Evolutionary conservation across 53 echinoderm and acorn worm species (phyloP).

Genomic region (Hippasteria phrygiana): DNA sequence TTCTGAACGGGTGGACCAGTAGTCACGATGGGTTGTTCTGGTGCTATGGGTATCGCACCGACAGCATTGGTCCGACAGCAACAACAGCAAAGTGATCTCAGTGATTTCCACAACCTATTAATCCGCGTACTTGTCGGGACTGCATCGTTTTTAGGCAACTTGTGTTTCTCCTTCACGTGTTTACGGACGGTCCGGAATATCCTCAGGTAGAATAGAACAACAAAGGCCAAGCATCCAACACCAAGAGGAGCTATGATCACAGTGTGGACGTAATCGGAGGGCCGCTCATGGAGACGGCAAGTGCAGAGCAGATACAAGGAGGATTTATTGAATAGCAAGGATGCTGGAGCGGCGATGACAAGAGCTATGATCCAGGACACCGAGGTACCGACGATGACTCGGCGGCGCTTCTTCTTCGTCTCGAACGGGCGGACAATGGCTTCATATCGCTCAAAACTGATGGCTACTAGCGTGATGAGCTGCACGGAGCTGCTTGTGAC

Average conservation of each 20-base stretch:
- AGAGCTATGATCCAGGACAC: conserved; percentile 72
- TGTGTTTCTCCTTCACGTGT: conserved; percentile 78
- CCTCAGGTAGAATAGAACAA: conserved; percentile 76
- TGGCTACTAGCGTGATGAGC: conserved; percentile 78
- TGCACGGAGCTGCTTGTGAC: conserved; percentile 79
- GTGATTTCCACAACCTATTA: neutral
- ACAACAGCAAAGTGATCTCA: neutral
- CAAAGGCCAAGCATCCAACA: conserved; percentile 60
- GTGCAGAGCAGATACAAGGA: conserved; percentile 77
- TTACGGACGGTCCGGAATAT: conserved; percentile 81
- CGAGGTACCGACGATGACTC: conserved; percentile 71
- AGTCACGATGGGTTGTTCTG: neutral
- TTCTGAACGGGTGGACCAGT: neutral
- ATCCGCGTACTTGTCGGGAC: neutral
- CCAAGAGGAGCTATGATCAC: conserved; percentile 77
- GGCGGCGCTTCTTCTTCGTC: conserved; percentile 74
- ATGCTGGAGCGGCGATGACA: conserved; percentile 54
- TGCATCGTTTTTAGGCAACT: neutral
- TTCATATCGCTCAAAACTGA: conserved; percentile 84
- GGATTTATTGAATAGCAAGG: conserved; percentile 46
- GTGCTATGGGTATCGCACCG: neutral
- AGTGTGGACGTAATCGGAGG: conserved; percentile 63
- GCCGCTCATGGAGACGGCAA: conserved; percentile 37
- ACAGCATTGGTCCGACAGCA: neutral
- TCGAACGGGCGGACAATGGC: conserved; percentile 90